Conservation (phyloP, 2,888 invertebrate genomes). For the Autographa pulchrina region DNA sequence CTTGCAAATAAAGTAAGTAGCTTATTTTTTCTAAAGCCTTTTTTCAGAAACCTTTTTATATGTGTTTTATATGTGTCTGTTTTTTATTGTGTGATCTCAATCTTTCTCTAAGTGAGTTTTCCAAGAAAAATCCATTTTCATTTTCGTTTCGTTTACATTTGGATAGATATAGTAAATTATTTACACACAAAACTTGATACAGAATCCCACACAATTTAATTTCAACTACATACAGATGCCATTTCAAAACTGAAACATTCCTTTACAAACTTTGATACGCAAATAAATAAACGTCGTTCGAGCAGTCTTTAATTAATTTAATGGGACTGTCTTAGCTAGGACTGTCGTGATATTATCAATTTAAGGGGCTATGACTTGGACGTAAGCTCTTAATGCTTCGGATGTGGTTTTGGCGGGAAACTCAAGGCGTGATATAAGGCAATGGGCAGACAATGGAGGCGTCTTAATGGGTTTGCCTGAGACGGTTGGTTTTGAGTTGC, state of each 20-base stretch:
- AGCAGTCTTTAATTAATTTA: constrained; percentile 68
- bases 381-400: constrained; percentile 58
- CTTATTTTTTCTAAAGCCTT: too few species aligned
- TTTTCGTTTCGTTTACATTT: too few species aligned
- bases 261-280: constrained; percentile 14
- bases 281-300: constrained; percentile 24
- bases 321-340: constrained; percentile 58
- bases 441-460: constrained; percentile 55
- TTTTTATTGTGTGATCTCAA: too few species aligned
- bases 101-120: too few species aligned
- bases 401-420: constrained; percentile 59
- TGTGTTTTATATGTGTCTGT: too few species aligned
- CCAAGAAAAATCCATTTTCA: too few species aligned
- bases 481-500: constrained; percentile 15
- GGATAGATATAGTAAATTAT: too few species aligned
- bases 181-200: neutral
- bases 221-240: neutral
- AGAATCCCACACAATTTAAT: neutral
- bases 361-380: constrained; percentile 57
- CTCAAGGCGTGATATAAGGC: constrained; percentile 61
- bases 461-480: constrained; percentile 47
- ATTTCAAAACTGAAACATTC: constrained; percentile 17
- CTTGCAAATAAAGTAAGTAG: too few species aligned
- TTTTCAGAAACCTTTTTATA: too few species aligned
- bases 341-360: constrained; percentile 67